Conservation (phyloP, 2,888 invertebrate genomes). For the Pyrgus malvae region DNA sequence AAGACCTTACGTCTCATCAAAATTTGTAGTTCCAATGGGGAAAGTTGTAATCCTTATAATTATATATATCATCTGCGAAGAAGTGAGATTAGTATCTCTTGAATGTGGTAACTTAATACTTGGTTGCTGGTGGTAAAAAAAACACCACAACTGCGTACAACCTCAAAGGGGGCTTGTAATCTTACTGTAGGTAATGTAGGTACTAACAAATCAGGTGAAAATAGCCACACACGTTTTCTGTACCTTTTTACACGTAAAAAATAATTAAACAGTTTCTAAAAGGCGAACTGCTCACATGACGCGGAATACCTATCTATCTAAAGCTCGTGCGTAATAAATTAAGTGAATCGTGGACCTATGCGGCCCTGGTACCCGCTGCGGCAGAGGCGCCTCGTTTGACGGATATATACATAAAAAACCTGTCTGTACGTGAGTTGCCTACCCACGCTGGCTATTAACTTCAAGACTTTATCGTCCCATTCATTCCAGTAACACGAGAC, state of each 20-base stretch:
- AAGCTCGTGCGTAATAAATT: slow-evolving; percentile 63
- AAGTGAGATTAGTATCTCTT: no score
- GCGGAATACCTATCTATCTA: background rate
- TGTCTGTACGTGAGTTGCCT: slow-evolving; percentile 49
- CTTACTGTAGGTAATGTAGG: no score
- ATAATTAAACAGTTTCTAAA: background rate
- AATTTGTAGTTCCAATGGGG: no score
- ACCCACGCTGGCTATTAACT: slow-evolving; percentile 68
- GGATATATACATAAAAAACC: slow-evolving; percentile 59
- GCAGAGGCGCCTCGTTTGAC: slow-evolving; percentile 68
- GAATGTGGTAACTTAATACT: no score
- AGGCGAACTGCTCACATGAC: background rate
- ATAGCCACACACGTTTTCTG: background rate
- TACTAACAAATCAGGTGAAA: background rate
- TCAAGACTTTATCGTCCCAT: slow-evolving; percentile 69
- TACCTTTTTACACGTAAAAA: no score
- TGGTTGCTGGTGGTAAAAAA: no score
- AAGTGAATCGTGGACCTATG: slow-evolving; percentile 52
- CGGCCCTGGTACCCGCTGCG: slow-evolving; percentile 59
- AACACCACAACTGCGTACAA: no score
- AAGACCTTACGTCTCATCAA: no score
- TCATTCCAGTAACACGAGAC: slow-evolving; percentile 63
- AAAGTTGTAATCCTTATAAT: no score
- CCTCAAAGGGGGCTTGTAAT: no score
- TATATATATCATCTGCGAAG: no score